Evolutionary conservation across 2,113 vertebrate genomes (phyloP), one percentile per base, ranked within the genome.

Genomic region (Arvicanthis niloticus): DNA sequence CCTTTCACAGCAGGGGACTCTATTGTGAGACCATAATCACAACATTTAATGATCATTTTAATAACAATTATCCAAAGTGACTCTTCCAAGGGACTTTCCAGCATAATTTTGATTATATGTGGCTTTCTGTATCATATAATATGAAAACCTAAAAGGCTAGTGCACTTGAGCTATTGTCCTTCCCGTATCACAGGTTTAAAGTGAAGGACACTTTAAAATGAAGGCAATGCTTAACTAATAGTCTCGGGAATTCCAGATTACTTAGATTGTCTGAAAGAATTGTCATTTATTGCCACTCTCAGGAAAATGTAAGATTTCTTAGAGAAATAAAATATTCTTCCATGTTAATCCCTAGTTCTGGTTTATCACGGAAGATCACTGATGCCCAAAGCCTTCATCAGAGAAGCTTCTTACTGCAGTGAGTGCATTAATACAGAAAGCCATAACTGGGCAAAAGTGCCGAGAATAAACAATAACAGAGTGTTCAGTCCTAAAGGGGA

Each of bases 231-330:
- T 89, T 95, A 67, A 92, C 67, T 24, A 56, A 34, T 42, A n/a
- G 42, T 81, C n/a, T 91, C 48, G 58, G 9, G 31, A 91, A 93
- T 86, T 12, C 58, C 53, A 76, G 60, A 56, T 80, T 58, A 75
- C 17, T 81, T 86, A 45, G 5, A 67, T 93, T 93, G 88, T 48
- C 81, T 91, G 42, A n/a, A 5, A 37, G 29, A 91, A 89, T 45
- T 92, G n/a, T 42, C 31, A 67, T 96, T 81, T 95, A n/a, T 29
- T 94, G 40, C 9, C 22, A 37, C 53, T 94, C 17, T 73, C 29
- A 89, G 21, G 22, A 88, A 95, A 95, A 91, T 34, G 62, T 72
- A 92, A 34, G 21, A 72, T 89, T 91, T 97, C 40, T 93, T 67
- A 95, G 81, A 89, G 45, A 91, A 92, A 65, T 9, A 77, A 88